Evolutionary conservation across 2,888 invertebrate genomes (phyloP).

Genomic region (Argyresthia goedartella): DNA sequence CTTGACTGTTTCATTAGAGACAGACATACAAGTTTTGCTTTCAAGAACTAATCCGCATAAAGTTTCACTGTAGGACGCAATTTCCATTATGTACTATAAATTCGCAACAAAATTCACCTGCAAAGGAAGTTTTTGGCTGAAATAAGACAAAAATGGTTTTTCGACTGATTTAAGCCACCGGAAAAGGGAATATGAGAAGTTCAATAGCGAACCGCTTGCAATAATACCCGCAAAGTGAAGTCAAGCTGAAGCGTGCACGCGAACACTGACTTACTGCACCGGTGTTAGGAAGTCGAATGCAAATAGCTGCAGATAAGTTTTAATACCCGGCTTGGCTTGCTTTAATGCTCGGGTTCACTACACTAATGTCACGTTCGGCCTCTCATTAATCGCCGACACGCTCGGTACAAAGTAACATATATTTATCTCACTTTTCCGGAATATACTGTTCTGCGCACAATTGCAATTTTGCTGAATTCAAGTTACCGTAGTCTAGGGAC

Average conservation of each 20-base stretch:
- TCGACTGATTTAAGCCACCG: not conserved
- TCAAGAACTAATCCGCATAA: too few species aligned
- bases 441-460: slow-evolving; percentile 13
- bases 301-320: slow-evolving; percentile 66
- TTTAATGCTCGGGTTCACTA: slow-evolving; percentile 58
- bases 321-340: slow-evolving; percentile 52
- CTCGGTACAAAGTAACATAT: slow-evolving; percentile 45
- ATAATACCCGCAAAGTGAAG: too few species aligned
- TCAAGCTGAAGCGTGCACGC: too few species aligned
- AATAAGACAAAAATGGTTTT: too few species aligned
- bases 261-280: not conserved
- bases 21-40: too few species aligned
- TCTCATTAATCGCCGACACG: slow-evolving; percentile 56
- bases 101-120: too few species aligned
- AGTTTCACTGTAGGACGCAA: too few species aligned
- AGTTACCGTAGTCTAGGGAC: not conserved
- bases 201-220: too few species aligned
- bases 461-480: not conserved
- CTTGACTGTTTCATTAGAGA: too few species aligned
- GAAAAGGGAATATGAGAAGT: not conserved
- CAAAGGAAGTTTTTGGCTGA: too few species aligned
- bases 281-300: slow-evolving; percentile 60
- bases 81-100: too few species aligned
- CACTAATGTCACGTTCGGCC: slow-evolving; percentile 67
- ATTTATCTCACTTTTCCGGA: slow-evolving; percentile 44